phyloP scores from a whole-genome alignment of 2,797 vertebrate genomes.

The Taenioides sp. region DNA sequence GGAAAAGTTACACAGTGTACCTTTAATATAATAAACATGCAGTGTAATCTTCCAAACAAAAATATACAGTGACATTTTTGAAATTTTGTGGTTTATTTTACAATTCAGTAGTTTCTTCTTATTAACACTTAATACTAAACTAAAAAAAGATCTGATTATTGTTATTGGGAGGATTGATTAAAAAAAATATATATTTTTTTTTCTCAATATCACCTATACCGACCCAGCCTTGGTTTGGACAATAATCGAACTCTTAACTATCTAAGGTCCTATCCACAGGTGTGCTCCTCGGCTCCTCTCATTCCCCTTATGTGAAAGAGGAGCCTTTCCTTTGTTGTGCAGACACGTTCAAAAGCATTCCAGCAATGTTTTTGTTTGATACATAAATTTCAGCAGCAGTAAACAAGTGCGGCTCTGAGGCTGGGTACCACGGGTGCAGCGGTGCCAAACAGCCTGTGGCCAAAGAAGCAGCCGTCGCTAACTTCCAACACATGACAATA shows the following conservation, averaged over 20 bases:
- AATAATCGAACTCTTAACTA: not conserved
- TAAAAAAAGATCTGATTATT: not conserved
- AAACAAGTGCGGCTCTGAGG: constrained; percentile 50
- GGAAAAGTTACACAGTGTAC: no score
- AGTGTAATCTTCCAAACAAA: no score
- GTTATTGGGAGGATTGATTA: not conserved
- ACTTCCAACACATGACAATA: constrained; percentile 19
- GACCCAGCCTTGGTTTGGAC: not conserved
- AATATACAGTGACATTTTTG: no score
- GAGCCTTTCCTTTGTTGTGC: constrained; percentile 53
- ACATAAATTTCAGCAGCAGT: constrained; percentile 50
- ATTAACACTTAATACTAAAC: no score
- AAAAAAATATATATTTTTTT: not conserved
- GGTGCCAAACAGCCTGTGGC: constrained; percentile 39
- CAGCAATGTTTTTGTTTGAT: constrained; percentile 58
- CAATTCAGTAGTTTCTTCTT: no score
- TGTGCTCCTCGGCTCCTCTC: constrained; percentile 42
- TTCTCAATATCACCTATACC: not conserved
- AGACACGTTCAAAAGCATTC: constrained; percentile 73
- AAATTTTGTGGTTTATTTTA: no score
- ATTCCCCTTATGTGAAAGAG: constrained; percentile 33
- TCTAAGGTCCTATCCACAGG: constrained; percentile 51
- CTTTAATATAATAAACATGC: no score
- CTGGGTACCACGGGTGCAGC: constrained; percentile 6
- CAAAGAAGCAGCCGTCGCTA: constrained; percentile 9